A percentile compares a stretch with the other conserved stretches of the same genome.
Evolutionary conservation across 2,113 vertebrate genomes (phyloP).

Genomic region (human (Homo sapiens)): GRCh38 chr9:112176501-112177000

Average conservation of each 20-base stretch:
- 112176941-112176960: background rate
- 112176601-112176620: background rate
- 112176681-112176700: background rate
- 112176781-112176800: background rate
- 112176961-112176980: background rate
- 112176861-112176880: constrained; percentile 58
- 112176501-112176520: too few species aligned
- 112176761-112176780: background rate
- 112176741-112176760: background rate
- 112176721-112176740: background rate
- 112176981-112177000: background rate
- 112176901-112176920: background rate
- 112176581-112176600: background rate
- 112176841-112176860: constrained; percentile 66
- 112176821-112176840: constrained; percentile 48
- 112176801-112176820: background rate
- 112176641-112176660: background rate
- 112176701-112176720: background rate
- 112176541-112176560: too few species aligned
- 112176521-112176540: too few species aligned
- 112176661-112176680: too few species aligned
- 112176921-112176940: background rate
- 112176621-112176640: background rate
- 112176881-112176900: constrained; percentile 59
- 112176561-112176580: too few species aligned